Evolutionary conservation across 2,113 vertebrate genomes (phyloP).

Genomic region (Grammomys dolichurus): DNA sequence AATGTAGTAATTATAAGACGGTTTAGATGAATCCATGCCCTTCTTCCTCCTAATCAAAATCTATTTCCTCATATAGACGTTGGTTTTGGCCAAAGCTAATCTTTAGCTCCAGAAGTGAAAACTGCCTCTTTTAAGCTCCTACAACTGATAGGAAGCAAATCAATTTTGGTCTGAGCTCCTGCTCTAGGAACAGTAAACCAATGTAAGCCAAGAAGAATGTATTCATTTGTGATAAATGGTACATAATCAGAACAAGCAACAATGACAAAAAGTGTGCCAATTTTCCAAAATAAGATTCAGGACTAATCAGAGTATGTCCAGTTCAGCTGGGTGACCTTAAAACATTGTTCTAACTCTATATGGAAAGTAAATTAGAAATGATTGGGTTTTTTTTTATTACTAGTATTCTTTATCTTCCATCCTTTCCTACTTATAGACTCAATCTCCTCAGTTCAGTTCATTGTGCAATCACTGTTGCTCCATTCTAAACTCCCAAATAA

Average conservation of each 20-base stretch:
- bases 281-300: not conserved
- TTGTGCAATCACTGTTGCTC: not conserved
- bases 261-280: not conserved
- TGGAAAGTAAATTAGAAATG: not conserved
- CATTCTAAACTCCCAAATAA: not conserved
- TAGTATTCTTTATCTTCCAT: not conserved
- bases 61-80: not conserved
- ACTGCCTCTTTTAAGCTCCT: not conserved
- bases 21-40: not conserved
- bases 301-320: not conserved
- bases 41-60: not conserved
- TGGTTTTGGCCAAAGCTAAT: not conserved
- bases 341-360: not conserved
- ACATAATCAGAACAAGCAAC: not conserved
- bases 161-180: not conserved
- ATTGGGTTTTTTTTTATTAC: not conserved
- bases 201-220: not conserved
- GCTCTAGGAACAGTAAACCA: not conserved
- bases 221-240: not conserved
- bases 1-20: not conserved
- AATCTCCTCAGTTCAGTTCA: not conserved
- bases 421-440: not conserved
- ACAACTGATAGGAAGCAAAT: not conserved
- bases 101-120: not conserved
- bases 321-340: not conserved